Evolutionary conservation across 2,797 vertebrate genomes (phyloP).

Genomic region (Harpagifer antarcticus): DNA sequence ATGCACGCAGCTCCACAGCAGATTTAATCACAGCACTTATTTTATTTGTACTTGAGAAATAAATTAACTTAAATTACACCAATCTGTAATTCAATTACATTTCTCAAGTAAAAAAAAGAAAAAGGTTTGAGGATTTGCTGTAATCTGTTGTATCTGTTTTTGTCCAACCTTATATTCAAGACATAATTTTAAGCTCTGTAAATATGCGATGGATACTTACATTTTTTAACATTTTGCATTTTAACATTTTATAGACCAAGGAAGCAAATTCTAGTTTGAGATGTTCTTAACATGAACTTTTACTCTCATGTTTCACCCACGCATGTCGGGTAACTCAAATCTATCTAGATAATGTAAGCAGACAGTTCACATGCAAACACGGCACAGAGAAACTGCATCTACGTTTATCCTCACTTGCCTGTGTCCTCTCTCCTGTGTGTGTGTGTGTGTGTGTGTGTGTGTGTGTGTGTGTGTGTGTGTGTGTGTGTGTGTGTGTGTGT

Average conservation of each 20-base stretch:
- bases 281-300: constrained; percentile 25
- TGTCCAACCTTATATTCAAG: neutral
- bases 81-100: neutral
- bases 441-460: constrained; percentile 8
- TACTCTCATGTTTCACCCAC: constrained; percentile 8
- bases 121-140: neutral
- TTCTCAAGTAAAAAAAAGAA: neutral
- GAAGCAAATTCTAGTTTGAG: neutral
- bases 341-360: neutral
- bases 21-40: neutral
- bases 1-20: neutral
- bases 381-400: constrained; percentile 1
- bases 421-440: constrained; percentile 26
- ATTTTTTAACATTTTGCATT: neutral
- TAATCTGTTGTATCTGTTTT: neutral
- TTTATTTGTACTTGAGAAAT: too few species aligned
- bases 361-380: neutral
- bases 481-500: constrained; percentile 33
- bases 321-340: neutral
- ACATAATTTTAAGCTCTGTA: neutral
- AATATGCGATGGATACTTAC: neutral
- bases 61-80: neutral
- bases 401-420: constrained; percentile 35
- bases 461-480: constrained; percentile 52
- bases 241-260: neutral